Base-by-base conservation (phyloP, 2,797 vertebrate species). In the Typhlichthys eigenmanni region DNA sequence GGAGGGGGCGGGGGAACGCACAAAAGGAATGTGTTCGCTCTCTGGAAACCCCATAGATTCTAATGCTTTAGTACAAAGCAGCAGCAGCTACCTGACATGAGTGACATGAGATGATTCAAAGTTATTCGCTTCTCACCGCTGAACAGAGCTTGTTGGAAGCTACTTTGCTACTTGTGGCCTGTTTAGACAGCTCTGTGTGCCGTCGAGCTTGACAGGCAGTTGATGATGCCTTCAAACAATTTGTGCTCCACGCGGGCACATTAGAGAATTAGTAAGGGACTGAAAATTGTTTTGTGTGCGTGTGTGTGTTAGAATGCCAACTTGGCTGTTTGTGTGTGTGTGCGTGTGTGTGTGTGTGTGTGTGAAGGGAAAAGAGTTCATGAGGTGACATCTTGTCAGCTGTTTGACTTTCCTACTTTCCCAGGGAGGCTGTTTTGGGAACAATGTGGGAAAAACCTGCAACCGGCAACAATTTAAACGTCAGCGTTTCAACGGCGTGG, bases 321-420 rank as follows among this genome's bases (percentile, higher is more conserved):
- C 55, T 8, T 45, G 5, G 55, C 55, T 57, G 14, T 57, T 14
- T 69, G 50, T 45, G 66, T 60, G 78, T 69, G 76, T 68, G 76
- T 74, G 82, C n/a, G n/a, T n/a, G n/a, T n/a, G n/a, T 45, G 66
- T 60, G 78, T 58, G 78, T 80, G 38, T 29, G 85, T 81, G 80
- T 81, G 82, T 82, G 79, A 81, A 80, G 78, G 74, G 72, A 73
- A 72, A 74, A n/a, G 81, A 80, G 88, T 88, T 91, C 85, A 85
- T 11, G 74, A 87, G 88, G 87, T 88, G 85, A 84, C 85, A 72
- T 81, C 80, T 87, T 68, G 67, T 92, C 90, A 89, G 88, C 89
- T 89, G 79, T 89, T 91, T 89, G 83, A 87, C 85, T 89, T 88
- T 88, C 89, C 85, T 81, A 82, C 79, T 87, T 89, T 89, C 88